Base-by-base conservation (phyloP, 2,113 vertebrate species). In the Oophaga pumilio region DNA sequence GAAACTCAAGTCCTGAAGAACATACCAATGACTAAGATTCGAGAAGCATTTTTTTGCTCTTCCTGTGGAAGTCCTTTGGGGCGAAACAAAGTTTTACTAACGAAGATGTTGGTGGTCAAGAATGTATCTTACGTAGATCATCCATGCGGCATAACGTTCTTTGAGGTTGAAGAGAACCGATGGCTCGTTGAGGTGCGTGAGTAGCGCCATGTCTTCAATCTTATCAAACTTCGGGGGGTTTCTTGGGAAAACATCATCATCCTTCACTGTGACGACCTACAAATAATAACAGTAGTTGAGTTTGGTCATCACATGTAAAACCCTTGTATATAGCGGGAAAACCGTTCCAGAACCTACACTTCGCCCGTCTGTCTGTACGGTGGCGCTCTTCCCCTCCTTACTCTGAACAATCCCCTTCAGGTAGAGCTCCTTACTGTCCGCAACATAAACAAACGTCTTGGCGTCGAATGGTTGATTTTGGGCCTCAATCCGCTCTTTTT, bases 401-500 rank as follows among this genome's bases (percentile, higher is more conserved):
- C 94, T 97, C 13, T 90, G 81, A 15, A 98, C 91, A 57, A 89
- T 92, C 24, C 96, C 96, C 91, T 98, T 97, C 49, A 98, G 94
- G 33, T 97, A 98, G 93, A 97, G 95, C 84, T 96, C 94, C 2
- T 86, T 90, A 6, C 92, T 91, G 60, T 99, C 96, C 0, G 69
- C 24, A 17, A 97, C 96, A 91, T 96, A 98, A 68, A 93, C 96
- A 0, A 96, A 93, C 1, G 95, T 85, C 93, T 97, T 98, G 9
- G 97, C 96, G 84, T 97, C 96, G 88, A 98, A 97, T 0, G 97
- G 96, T 22, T 92, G 92, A 88, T 94, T 95, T 86, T 96, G 94
- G 50, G 93, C 94, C 87, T 95, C 95, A 13, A 95, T 94, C 26
- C 94, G 89, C 86, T 96, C 95, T 86, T 92, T 95, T 89, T 96